These are phyloP conservation scores for Eleutherodactylus coqui DNA, from an alignment of 2,797 vertebrate species.

Conservation along the genomic window DNA sequence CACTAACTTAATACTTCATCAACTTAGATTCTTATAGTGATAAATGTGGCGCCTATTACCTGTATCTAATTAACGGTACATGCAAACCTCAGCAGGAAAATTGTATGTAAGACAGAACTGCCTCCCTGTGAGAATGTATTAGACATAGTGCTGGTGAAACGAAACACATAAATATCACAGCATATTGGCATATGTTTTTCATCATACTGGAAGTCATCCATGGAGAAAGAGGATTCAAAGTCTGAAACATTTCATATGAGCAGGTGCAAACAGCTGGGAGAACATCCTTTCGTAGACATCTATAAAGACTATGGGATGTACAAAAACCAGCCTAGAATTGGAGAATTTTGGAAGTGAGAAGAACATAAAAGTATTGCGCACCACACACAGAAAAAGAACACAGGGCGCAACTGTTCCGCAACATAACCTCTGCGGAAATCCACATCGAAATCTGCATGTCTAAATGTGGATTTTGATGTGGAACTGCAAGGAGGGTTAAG, in stretches of 20 bases:
- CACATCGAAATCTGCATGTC: no score
- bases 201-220: conserved; percentile 3
- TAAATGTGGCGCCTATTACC: conserved; percentile 61
- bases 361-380: neutral
- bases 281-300: neutral
- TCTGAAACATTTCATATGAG: neutral
- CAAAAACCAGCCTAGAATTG: neutral
- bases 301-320: neutral
- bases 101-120: conserved; percentile 36
- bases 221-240: neutral
- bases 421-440: no score
- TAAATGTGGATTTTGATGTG: no score
- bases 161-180: conserved; percentile 56
- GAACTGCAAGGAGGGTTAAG: no score
- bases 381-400: neutral
- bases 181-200: conserved; percentile 27
- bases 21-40: conserved; percentile 50
- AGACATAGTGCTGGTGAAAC: conserved; percentile 34
- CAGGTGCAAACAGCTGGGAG: neutral
- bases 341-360: neutral
- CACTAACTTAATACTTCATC: conserved; percentile 25
- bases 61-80: conserved; percentile 68
- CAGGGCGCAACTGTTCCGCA: no score
- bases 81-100: conserved; percentile 62
- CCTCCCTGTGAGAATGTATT: conserved; percentile 48